Conservation (phyloP, 92 coral and sea anemone species). For the Scolanthus callimorphus region DNA sequence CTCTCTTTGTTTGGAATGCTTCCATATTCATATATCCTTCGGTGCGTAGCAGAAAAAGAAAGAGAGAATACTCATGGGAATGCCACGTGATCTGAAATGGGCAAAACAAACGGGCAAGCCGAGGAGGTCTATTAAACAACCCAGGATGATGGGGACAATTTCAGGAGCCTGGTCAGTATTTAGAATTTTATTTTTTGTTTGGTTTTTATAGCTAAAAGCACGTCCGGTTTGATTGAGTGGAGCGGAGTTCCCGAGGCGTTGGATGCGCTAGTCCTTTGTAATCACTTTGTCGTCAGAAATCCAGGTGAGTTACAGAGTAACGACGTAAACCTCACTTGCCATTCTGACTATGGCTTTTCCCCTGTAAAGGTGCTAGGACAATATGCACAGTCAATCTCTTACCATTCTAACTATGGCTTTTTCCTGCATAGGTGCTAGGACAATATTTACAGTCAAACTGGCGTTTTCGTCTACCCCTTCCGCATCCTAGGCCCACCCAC, state of each 20-base stretch:
- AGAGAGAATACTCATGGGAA: no score
- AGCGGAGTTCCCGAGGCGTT: slow-evolving; percentile 54
- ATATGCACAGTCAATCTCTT: slow-evolving; percentile 94
- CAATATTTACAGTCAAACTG: slow-evolving; percentile 89
- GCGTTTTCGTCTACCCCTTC: slow-evolving; percentile 93
- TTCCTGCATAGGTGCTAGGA: no score
- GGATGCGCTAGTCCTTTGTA: slow-evolving; percentile 73
- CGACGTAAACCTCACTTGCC: no score
- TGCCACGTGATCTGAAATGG: no score
- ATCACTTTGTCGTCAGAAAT: slow-evolving; percentile 86
- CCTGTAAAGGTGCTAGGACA: slow-evolving; percentile 87
- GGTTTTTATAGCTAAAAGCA: slow-evolving; percentile 40
- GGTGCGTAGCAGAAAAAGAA: no score
- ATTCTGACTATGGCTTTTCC: no score
- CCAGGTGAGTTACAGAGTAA: no score
- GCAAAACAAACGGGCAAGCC: no score
- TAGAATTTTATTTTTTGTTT: not conserved
- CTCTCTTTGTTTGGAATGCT: no score
- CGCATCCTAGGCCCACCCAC: slow-evolving; percentile 25
- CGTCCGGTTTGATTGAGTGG: slow-evolving; percentile 93
- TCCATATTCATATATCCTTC: no score
- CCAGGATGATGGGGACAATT: not conserved
- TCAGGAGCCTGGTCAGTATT: not conserved
- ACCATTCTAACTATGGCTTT: no score
- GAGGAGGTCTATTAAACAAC: no score